Evolutionary conservation across 2,797 vertebrate species (phyloP), one percentile per base, ranked within the genome.

Genomic region (Pyrocephalus nanus): DNA sequence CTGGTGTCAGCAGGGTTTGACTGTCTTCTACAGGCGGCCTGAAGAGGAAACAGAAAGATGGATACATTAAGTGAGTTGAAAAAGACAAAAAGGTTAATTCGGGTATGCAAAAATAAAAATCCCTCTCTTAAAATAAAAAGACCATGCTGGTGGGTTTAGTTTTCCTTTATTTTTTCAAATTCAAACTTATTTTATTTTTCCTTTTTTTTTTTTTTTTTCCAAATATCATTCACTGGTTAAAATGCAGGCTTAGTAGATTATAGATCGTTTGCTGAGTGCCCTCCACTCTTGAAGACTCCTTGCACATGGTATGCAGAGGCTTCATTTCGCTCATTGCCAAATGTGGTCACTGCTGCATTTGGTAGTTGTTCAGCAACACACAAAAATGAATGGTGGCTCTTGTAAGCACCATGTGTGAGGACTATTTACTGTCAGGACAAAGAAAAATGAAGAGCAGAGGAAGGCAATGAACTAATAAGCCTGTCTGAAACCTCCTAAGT

Each of bases 1-100:
- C 98, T 0, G 99, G 99, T 23, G 99, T 99, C 96, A 99, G 97
- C 61, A 99, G 98, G 0, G 99, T 99, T 96, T 99, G 99, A 47
- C 96, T 98, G 76, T 99, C 99, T 67, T 99, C 99, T 89, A 99
- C 98, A 15, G 97, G 97, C 2, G 99, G 99, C 97, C 99, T 99
- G 96, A 38, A 5, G 42, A 61, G 18, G 86, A 50, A 71, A 89
- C 15, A 83, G 67, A 90, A 73, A 90, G 55, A 55, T 8, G 19
- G 55, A 47, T 6, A 38, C 0, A 4, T 70, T 71, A 70, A 58
- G 12, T 12, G 21, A 66, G 38, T 13, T 69, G 34, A 34, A 86
- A 93, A 78, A 72, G 26, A 34, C 21, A 62, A 83, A 62, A 53
- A 50, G 3, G 7, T 36, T 29, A 22, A 47, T 36, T 67, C 5